Conservation (phyloP, 2,797 vertebrate species). For the Telmatherina bonti region DNA sequence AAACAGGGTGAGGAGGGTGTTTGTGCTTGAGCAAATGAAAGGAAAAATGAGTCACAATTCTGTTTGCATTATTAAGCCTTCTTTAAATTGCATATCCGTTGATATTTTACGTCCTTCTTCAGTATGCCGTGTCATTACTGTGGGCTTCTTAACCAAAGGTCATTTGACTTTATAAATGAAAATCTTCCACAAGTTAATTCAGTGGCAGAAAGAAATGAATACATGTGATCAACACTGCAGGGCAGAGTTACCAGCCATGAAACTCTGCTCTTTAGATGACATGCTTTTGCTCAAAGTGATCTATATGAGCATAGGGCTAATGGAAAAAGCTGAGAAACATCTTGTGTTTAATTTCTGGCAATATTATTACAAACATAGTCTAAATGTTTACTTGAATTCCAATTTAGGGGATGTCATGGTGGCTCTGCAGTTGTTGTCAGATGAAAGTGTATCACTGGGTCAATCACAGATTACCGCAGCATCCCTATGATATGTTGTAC, state of each 20-base stretch:
- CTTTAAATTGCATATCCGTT: conserved; percentile 19
- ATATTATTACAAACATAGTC: conserved; percentile 2
- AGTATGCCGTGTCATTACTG: conserved; percentile 35
- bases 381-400: conserved; percentile 27
- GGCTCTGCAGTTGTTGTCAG: conserved; percentile 32
- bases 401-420: conserved; percentile 25
- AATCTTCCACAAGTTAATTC: conserved; percentile 28
- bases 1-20: conserved; percentile 27
- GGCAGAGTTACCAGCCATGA: conserved; percentile 17
- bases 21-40: conserved; percentile 21
- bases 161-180: conserved; percentile 47
- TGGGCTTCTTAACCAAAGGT: conserved; percentile 26
- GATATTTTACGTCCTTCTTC: conserved; percentile 18
- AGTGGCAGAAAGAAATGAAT: conserved; percentile 3
- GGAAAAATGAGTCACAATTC: conserved; percentile 62
- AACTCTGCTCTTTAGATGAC: conserved; percentile 27
- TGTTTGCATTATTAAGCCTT: conserved; percentile 35
- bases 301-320: conserved; percentile 4
- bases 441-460: conserved; percentile 70
- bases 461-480: conserved; percentile 68
- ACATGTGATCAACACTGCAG: conserved; percentile 28
- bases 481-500: conserved; percentile 46
- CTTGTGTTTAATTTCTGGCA: conserved; percentile 5
- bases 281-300: conserved; percentile 29
- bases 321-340: conserved; percentile 9